phyloP scores from a whole-genome alignment of 2,113 vertebrate genomes.

The Cacatua alba region DNA sequence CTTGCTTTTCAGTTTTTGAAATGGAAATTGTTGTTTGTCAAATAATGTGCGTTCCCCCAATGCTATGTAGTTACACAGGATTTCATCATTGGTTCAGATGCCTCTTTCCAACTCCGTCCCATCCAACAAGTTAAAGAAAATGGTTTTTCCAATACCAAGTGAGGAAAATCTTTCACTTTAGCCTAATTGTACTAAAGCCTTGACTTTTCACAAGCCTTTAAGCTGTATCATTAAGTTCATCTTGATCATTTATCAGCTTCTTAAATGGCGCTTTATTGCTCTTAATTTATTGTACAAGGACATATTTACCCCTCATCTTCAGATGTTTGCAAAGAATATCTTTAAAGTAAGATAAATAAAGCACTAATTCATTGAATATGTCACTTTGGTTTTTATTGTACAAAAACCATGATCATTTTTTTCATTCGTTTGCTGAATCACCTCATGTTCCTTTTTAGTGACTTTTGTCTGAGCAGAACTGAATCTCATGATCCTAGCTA shows the following conservation, averaged over 20 bases:
- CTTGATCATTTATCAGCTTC: conserved; percentile 45
- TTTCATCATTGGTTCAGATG: conserved; percentile 12
- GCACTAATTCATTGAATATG: conserved; percentile 79
- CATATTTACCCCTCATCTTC: conserved; percentile 71
- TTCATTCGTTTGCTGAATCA: conserved; percentile 71
- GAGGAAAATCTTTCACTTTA: conserved; percentile 26
- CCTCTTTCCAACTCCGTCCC: conserved; percentile 20
- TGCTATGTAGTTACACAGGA: neutral
- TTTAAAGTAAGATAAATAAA: conserved; percentile 75
- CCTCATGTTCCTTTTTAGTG: conserved; percentile 72
- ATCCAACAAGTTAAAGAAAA: conserved; percentile 1
- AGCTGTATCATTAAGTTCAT: conserved; percentile 49
- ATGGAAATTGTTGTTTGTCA: neutral
- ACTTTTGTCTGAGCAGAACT: conserved; percentile 75
- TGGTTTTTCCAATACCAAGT: conserved; percentile 16
- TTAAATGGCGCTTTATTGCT: conserved; percentile 60
- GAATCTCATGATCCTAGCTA: conserved; percentile 77
- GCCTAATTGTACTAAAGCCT: conserved; percentile 60
- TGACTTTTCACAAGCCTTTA: conserved; percentile 48
- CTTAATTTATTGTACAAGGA: conserved; percentile 82
- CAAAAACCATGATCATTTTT: conserved; percentile 69
- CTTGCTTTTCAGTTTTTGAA: conserved; percentile 1
- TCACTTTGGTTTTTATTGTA: conserved; percentile 84
- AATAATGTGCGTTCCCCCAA: neutral
- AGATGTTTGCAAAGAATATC: conserved; percentile 72